Conservation (phyloP, 2,113 vertebrate species). For the Salvelinus alpinus region DNA sequence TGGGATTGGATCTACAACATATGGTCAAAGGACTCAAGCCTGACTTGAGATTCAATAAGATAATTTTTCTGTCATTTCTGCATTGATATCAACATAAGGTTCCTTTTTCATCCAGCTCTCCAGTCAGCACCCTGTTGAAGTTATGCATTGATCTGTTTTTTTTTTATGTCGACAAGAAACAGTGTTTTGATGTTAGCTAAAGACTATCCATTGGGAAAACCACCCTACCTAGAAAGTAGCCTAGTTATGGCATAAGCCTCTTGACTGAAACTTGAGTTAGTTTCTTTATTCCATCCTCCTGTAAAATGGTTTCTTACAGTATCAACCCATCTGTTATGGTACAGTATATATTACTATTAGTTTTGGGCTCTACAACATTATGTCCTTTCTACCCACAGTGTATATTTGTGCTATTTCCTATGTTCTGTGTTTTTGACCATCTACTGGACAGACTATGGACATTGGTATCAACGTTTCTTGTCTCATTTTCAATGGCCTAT, state of each 20-base stretch:
- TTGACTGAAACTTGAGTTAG: not conserved
- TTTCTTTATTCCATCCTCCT: not conserved
- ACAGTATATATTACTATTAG: not conserved
- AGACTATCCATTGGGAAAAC: not conserved
- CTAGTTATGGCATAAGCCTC: not conserved
- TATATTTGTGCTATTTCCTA: no score
- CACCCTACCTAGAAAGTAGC: not conserved
- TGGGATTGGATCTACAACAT: not conserved
- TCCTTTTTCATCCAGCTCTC: no score
- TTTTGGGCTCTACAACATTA: not conserved
- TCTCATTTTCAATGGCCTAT: constrained; percentile 10
- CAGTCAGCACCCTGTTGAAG: no score
- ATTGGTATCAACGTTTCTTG: not conserved
- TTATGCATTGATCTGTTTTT: no score
- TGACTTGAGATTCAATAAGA: no score
- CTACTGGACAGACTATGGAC: not conserved
- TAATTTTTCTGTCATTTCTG: no score
- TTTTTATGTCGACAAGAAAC: not conserved
- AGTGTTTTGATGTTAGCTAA: not conserved
- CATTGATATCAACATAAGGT: no score
- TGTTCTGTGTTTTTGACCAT: no score
- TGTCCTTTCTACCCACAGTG: no score
- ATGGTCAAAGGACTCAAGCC: no score
- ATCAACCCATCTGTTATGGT: not conserved
- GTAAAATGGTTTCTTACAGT: not conserved